A percentile compares a stretch with the other conserved stretches of the same genome.
phyloP scores from a whole-genome alignment of 2,888 invertebrate species.

The Archips xylosteana region DNA sequence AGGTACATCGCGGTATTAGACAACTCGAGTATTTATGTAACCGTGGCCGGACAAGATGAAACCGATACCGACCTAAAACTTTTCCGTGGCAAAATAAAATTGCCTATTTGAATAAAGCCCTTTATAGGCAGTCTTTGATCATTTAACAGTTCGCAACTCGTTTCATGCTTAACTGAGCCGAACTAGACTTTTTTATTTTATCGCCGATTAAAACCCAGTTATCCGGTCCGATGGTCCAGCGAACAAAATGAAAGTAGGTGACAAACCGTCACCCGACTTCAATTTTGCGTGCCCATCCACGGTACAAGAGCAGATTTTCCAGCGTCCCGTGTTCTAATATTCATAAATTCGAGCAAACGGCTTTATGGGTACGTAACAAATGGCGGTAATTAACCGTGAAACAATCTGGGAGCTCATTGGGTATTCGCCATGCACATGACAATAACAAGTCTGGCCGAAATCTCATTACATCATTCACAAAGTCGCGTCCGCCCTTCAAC shows the following conservation, averaged over 20 bases:
- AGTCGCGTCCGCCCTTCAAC: constrained; percentile 67
- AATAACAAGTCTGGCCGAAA: constrained; percentile 77
- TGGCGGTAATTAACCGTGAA: constrained; percentile 71
- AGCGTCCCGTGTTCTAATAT: constrained; percentile 58
- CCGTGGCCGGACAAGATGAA: constrained; percentile 25
- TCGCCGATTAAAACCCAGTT: constrained; percentile 69
- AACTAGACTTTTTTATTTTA: constrained; percentile 60
- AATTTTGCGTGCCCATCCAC: constrained; percentile 33
- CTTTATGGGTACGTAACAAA: constrained; percentile 57
- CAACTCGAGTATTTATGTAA: constrained; percentile 9
- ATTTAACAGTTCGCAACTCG: constrained; percentile 69
- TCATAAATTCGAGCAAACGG: constrained; percentile 61
- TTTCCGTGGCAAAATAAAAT: constrained; percentile 40
- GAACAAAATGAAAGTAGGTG: constrained; percentile 60
- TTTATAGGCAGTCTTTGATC: constrained; percentile 68
- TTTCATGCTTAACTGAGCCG: constrained; percentile 64
- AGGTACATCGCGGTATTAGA: background rate
- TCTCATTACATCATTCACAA: constrained; percentile 81
- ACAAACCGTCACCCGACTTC: constrained; percentile 38
- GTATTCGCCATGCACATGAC: constrained; percentile 79
- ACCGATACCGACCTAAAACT: constrained; percentile 33
- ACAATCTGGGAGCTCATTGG: constrained; percentile 71
- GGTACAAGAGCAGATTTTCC: constrained; percentile 49
- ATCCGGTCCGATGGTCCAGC: constrained; percentile 63
- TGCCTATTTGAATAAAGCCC: constrained; percentile 55